phyloP scores from a whole-genome alignment of 2,888 invertebrate genomes.

The Orthonevra nobilis region DNA sequence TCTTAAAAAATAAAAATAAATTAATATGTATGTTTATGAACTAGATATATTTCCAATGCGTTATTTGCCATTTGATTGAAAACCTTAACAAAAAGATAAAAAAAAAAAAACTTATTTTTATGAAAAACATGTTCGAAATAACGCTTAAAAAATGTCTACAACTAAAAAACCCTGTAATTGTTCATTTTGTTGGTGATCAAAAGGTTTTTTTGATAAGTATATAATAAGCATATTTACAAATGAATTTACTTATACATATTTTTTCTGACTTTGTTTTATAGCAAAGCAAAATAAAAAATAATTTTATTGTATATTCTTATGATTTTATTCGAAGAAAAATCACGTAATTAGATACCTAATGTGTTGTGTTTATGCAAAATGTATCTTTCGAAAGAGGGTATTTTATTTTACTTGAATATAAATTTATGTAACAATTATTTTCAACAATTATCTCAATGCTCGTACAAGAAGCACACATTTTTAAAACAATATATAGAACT shows the following conservation, averaged over 20 bases:
- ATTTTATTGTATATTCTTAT: conserved; percentile 28
- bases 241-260: conserved; percentile 9
- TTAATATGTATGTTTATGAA: neutral
- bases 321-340: conserved; percentile 35
- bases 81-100: conserved; percentile 10
- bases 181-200: conserved; percentile 44
- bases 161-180: conserved; percentile 31
- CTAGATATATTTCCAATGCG: conserved; percentile 15
- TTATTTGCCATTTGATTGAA: conserved; percentile 20
- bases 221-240: conserved; percentile 2
- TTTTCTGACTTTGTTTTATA: conserved; percentile 21
- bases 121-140: conserved; percentile 19
- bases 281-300: conserved; percentile 1
- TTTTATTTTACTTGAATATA: conserved; percentile 30
- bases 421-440: conserved; percentile 15
- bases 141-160: conserved; percentile 43
- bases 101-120: conserved; percentile 10
- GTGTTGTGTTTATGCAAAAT: conserved; percentile 50
- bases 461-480: conserved; percentile 59
- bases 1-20: neutral
- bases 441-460: conserved; percentile 46
- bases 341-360: conserved; percentile 31
- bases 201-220: conserved; percentile 26
- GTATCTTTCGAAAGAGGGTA: conserved; percentile 44
- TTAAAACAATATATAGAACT: conserved; percentile 50